Evolutionary conservation across 2,888 invertebrate genomes (phyloP).

Genomic region (Epiblema foenella): DNA sequence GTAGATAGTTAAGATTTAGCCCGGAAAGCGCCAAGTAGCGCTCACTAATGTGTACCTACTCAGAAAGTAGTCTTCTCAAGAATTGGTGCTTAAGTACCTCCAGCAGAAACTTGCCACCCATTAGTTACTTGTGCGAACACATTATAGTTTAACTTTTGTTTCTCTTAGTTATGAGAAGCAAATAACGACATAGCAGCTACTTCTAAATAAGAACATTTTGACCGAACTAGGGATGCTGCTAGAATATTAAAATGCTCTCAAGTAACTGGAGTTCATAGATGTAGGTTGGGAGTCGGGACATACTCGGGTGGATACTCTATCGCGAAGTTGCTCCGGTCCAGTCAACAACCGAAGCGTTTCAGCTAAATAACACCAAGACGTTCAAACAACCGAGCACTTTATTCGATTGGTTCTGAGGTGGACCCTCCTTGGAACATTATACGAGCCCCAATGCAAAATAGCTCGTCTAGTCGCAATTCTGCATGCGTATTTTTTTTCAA

Average conservation of each 20-base stretch:
- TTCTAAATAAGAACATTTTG: conserved; percentile 14
- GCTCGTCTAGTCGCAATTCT: too few relatives aligned
- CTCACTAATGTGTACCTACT: conserved; percentile 76
- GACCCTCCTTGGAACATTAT: conserved; percentile 63
- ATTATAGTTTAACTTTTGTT: conserved; percentile 80
- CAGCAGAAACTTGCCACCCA: conserved; percentile 76
- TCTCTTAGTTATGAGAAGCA: conserved; percentile 64
- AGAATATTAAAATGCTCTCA: conserved; percentile 30
- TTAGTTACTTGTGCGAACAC: conserved; percentile 79
- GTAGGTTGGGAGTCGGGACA: conserved; percentile 16
- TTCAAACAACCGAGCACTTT: conserved; percentile 72
- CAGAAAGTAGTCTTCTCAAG: conserved; percentile 77
- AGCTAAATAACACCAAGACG: conserved; percentile 72
- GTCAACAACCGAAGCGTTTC: conserved; percentile 78
- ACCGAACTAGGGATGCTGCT: conserved; percentile 15
- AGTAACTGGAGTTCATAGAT: conserved; percentile 31
- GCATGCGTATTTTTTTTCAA: too few relatives aligned
- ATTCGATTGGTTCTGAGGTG: conserved; percentile 78
- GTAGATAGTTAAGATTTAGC: conserved; percentile 81
- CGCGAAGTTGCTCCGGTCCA: conserved; percentile 52
- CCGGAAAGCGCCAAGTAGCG: conserved; percentile 68
- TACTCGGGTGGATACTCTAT: conserved; percentile 30
- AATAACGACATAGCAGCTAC: conserved; percentile 53
- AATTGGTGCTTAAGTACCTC: conserved; percentile 80
- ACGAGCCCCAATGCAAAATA: too few relatives aligned